Evolutionary conservation across 2,888 invertebrate genomes (phyloP).

Genomic region (Mactromeris polynyma): DNA sequence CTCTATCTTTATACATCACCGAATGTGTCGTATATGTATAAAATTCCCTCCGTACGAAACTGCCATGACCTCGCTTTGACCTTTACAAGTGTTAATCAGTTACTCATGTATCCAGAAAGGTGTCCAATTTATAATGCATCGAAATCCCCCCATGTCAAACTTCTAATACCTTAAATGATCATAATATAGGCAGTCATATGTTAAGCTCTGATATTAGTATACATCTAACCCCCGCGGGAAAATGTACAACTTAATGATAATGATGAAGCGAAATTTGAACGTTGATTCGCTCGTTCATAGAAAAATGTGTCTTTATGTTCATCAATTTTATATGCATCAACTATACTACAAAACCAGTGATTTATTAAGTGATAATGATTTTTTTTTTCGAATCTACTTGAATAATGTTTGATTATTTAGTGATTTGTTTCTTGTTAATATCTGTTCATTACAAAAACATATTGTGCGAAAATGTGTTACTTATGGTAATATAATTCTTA

Average conservation of each 20-base stretch:
- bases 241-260: background rate
- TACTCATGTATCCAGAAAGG: slow-evolving; percentile 22
- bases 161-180: background rate
- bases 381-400: too few relatives aligned
- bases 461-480: too few relatives aligned
- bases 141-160: slow-evolving; percentile 20
- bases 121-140: slow-evolving; percentile 30
- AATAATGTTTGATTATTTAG: too few relatives aligned
- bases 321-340: background rate
- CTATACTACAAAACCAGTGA: background rate
- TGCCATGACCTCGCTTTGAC: slow-evolving; percentile 30
- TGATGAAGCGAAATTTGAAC: background rate
- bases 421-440: too few relatives aligned
- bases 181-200: background rate
- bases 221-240: background rate
- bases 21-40: slow-evolving; percentile 45
- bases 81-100: slow-evolving; percentile 20
- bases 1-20: slow-evolving; percentile 46
- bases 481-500: too few relatives aligned
- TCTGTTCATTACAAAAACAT: too few relatives aligned
- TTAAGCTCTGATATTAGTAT: background rate
- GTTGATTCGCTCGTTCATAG: background rate
- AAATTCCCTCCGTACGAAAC: background rate
- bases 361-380: background rate
- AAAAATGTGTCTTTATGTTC: background rate